These are phyloP conservation scores for Laticauda colubrina DNA, from an alignment of 2,113 vertebrate genomes.

Conservation along the genomic window DNA sequence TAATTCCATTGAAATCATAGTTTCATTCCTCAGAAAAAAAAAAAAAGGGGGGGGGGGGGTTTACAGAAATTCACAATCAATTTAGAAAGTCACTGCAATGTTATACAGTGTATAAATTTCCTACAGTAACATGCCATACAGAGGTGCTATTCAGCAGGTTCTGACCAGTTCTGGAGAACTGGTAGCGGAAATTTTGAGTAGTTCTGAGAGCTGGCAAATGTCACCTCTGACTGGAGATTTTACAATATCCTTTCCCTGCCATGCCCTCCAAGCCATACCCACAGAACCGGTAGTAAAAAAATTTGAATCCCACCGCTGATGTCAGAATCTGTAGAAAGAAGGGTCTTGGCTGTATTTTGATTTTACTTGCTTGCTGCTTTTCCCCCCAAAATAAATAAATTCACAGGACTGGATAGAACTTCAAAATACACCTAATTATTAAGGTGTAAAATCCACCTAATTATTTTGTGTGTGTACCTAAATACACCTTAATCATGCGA, in stretches of 20 bases:
- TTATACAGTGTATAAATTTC: not conserved
- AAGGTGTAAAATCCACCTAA: too few relatives aligned
- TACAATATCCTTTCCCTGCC: too few relatives aligned
- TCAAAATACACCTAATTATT: not conserved
- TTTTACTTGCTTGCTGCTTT: not conserved
- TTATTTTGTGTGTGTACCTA: too few relatives aligned
- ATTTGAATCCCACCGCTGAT: too few relatives aligned
- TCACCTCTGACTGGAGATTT: too few relatives aligned
- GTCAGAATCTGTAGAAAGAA: not conserved
- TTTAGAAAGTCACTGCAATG: not conserved
- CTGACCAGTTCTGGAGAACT: too few relatives aligned
- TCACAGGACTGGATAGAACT: not conserved
- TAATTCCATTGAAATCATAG: not conserved
- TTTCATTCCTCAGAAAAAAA: not conserved
- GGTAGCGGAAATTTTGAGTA: too few relatives aligned
- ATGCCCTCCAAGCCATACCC: too few relatives aligned
- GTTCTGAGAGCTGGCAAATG: too few relatives aligned
- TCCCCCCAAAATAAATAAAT: not conserved
- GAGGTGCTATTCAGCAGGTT: too few relatives aligned
- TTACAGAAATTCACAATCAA: not conserved
- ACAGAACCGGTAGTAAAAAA: too few relatives aligned
- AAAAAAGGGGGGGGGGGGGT: too few relatives aligned
- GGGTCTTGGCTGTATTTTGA: not conserved
- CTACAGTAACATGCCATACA: not conserved
- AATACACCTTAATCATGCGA: not conserved